A percentile compares a stretch with the other conserved stretches of the same genome.
phyloP scores from a whole-genome alignment of 2,888 invertebrate genomes.

The Drosophila fungiperda region DNA sequence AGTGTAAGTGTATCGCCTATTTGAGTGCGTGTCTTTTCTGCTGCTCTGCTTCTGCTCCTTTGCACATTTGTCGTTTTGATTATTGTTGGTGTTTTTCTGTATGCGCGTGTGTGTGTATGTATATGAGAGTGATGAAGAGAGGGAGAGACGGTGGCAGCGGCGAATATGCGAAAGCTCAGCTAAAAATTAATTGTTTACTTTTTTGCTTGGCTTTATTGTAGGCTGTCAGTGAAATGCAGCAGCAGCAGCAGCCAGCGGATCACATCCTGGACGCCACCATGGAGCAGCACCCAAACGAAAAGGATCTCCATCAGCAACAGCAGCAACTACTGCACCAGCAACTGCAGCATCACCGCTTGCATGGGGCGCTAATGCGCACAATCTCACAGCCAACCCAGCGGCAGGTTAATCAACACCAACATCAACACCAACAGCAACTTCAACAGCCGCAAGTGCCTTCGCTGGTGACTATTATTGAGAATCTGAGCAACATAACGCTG shows the following conservation, averaged over 20 bases:
- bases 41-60: constrained; percentile 23
- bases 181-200: constrained; percentile 62
- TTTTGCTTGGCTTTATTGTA: constrained; percentile 57
- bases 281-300: constrained; percentile 51
- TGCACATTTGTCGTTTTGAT: constrained; percentile 15
- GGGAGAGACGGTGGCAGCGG: neutral
- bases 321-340: constrained; percentile 40
- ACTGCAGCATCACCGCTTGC: constrained; percentile 75
- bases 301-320: constrained; percentile 49
- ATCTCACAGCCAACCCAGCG: constrained; percentile 85
- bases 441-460: constrained; percentile 84
- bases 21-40: constrained; percentile 17
- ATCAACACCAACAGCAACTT: constrained; percentile 82
- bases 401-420: constrained; percentile 83
- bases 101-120: neutral
- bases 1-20: constrained; percentile 20
- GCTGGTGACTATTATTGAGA: constrained; percentile 84
- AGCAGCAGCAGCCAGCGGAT: constrained; percentile 58
- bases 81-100: neutral
- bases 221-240: constrained; percentile 65
- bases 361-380: constrained; percentile 84
- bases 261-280: constrained; percentile 65
- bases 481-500: constrained; percentile 81
- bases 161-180: constrained; percentile 39
- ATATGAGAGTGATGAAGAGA: neutral